Conservation (phyloP, 1,140 invertebrate species). For the Heliconius congener region DNA sequence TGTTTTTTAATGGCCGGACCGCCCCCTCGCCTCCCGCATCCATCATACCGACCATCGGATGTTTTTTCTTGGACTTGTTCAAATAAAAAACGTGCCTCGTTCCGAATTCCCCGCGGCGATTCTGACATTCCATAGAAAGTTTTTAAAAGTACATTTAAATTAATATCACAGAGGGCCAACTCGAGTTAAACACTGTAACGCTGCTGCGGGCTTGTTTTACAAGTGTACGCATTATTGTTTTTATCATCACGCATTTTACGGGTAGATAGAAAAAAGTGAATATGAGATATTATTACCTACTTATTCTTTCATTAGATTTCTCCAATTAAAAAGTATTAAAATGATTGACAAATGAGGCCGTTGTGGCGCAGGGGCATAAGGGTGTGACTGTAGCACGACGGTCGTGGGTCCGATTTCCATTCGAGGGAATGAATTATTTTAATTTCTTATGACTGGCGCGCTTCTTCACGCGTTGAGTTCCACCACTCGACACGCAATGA, state of each 20-base stretch:
- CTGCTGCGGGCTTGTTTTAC: conserved; percentile 28
- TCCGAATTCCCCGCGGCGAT: conserved; percentile 71
- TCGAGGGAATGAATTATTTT: too few species aligned
- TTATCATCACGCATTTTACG: neutral
- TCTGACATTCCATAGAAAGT: conserved; percentile 64
- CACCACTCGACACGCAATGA: too few species aligned
- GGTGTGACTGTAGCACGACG: too few species aligned
- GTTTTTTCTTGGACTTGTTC: conserved; percentile 59
- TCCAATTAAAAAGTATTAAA: too few species aligned
- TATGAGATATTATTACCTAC: too few species aligned
- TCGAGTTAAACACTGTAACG: conserved; percentile 36
- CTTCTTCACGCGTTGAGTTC: too few species aligned
- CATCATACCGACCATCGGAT: conserved; percentile 60
- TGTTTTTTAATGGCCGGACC: conserved; percentile 74
- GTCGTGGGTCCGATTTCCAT: too few species aligned
- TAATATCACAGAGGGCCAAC: conserved; percentile 62
- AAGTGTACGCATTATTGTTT: conserved; percentile 24
- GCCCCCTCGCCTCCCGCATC: conserved; percentile 61
- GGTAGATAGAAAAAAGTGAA: neutral
- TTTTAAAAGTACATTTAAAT: conserved; percentile 75
- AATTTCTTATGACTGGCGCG: too few species aligned
- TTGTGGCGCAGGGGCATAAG: too few species aligned
- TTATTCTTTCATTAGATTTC: too few species aligned
- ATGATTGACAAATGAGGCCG: too few species aligned
- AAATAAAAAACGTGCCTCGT: conserved; percentile 60